Evolutionary conservation across 2,113 vertebrate species (phyloP).

Genomic region (Onychostruthus taczanowskii): DNA sequence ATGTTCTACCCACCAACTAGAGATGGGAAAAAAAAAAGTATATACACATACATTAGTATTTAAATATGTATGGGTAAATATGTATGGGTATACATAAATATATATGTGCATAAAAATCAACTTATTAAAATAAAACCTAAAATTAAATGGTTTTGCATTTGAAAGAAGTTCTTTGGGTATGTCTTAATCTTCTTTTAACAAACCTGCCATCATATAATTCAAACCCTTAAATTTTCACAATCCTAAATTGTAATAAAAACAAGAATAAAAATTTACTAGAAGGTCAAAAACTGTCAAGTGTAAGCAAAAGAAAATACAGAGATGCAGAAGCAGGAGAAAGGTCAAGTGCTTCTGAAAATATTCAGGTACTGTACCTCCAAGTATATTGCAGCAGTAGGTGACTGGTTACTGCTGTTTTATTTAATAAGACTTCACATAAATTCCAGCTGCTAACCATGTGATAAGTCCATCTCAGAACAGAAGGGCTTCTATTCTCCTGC

Average conservation of each 20-base stretch:
- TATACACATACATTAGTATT: not conserved
- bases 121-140: slow-evolving; percentile 58
- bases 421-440: slow-evolving; percentile 74
- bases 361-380: slow-evolving; percentile 67
- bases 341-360: slow-evolving; percentile 58
- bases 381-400: slow-evolving; percentile 65
- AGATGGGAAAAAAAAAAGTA: not conserved
- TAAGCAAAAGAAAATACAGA: slow-evolving; percentile 67
- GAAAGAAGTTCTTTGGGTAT: slow-evolving; percentile 32
- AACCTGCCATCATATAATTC: slow-evolving; percentile 60
- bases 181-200: slow-evolving; percentile 57
- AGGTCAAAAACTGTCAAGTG: slow-evolving; percentile 72
- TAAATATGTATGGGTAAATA: not conserved
- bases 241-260: slow-evolving; percentile 71
- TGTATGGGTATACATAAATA: not conserved
- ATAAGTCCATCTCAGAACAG: slow-evolving; percentile 66
- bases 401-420: slow-evolving; percentile 76
- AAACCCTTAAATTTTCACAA: slow-evolving; percentile 68
- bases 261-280: slow-evolving; percentile 72
- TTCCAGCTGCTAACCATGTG: slow-evolving; percentile 75
- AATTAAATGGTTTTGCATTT: slow-evolving; percentile 43
- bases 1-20: not conserved
- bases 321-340: slow-evolving; percentile 64
- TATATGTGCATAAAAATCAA: not conserved
- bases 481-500: slow-evolving; percentile 55